Evolutionary conservation across 2,797 vertebrate species (phyloP).

Genomic region (Crocidura indochinensis): DNA sequence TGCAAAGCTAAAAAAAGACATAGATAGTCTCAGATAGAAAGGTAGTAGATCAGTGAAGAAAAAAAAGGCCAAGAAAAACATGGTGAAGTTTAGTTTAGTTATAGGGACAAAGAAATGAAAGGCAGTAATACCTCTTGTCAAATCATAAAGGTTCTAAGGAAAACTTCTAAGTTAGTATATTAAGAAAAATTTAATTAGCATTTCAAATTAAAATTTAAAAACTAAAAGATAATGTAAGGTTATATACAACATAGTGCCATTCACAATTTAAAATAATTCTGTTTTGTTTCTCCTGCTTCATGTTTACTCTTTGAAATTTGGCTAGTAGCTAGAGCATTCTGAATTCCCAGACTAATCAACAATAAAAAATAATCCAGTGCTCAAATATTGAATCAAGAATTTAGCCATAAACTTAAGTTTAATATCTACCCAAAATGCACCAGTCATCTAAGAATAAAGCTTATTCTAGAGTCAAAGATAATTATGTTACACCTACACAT

Average conservation of each 20-base stretch:
- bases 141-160: too few relatives aligned
- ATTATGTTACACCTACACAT: neutral
- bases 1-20: too few relatives aligned
- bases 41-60: neutral
- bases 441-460: neutral
- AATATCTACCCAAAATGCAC: neutral
- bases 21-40: neutral
- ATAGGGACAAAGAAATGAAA: too few relatives aligned
- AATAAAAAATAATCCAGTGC: slow-evolving; percentile 28
- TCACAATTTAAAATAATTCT: slow-evolving; percentile 49
- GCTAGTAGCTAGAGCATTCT: neutral
- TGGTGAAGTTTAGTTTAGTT: neutral
- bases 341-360: neutral
- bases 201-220: too few relatives aligned
- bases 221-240: neutral
- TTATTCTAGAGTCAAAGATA: neutral
- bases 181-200: too few relatives aligned
- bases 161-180: too few relatives aligned
- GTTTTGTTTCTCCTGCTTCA: slow-evolving; percentile 41
- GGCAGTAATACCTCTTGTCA: too few relatives aligned
- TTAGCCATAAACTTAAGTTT: neutral
- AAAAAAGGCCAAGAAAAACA: slow-evolving; percentile 28
- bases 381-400: slow-evolving; percentile 17
- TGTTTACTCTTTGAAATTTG: slow-evolving; percentile 30
- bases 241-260: too few relatives aligned